Conservation (phyloP, 2,888 invertebrate genomes). For the Rhopalosiphum nymphaeae region DNA sequence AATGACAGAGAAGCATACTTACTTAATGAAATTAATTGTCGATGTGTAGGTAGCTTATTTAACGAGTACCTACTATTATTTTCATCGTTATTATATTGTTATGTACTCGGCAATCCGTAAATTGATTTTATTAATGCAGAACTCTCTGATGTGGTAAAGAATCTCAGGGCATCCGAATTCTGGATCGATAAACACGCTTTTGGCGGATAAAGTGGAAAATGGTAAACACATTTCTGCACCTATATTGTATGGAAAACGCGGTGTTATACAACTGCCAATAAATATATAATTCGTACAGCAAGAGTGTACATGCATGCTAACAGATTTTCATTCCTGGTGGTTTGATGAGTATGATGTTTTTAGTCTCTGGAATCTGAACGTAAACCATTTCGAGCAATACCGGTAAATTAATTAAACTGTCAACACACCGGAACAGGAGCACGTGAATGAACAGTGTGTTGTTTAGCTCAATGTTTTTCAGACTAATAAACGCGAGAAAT, state of each 20-base stretch:
- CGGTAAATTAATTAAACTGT: not conserved
- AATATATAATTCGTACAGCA: not conserved
- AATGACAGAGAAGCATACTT: not conserved
- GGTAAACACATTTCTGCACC: not conserved
- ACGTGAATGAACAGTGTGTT: slow-evolving; percentile 35
- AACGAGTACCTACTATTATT: not conserved
- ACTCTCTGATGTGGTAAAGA: not conserved
- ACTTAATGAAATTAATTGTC: not conserved
- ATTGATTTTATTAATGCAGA: not conserved
- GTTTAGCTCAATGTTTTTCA: not conserved
- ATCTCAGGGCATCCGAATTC: slow-evolving; percentile 41
- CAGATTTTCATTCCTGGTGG: not conserved
- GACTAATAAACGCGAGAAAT: not conserved
- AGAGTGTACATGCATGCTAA: not conserved
- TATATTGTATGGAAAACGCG: not conserved
- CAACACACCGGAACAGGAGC: not conserved
- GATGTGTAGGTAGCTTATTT: not conserved
- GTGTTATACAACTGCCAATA: not conserved
- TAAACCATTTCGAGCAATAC: slow-evolving; percentile 21
- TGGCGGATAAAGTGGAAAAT: slow-evolving; percentile 17
- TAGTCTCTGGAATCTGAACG: slow-evolving; percentile 12
- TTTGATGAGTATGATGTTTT: slow-evolving; percentile 6
- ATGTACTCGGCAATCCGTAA: slow-evolving; percentile 23
- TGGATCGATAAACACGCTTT: not conserved
- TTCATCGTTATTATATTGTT: not conserved